A percentile compares a stretch with the other conserved stretches of the same genome.
phyloP scores from a whole-genome alignment of 2,888 invertebrate species.

The Serripes groenlandicus region DNA sequence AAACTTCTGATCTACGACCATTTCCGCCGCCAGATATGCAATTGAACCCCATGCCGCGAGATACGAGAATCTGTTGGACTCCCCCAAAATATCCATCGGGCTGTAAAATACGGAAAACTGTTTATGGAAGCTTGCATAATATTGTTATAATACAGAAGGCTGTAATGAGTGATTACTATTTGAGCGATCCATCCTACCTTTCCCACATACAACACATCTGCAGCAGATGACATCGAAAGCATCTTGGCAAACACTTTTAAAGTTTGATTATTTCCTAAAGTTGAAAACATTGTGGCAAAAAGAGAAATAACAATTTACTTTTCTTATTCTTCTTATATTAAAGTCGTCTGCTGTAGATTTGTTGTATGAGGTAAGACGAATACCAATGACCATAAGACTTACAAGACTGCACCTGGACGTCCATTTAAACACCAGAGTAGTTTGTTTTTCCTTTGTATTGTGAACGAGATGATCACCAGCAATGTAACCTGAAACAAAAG shows the following conservation, averaged over 20 bases:
- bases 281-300: conserved; percentile 4
- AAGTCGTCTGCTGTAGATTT: too few relatives aligned
- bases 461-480: conserved; percentile 43
- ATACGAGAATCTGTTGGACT: conserved; percentile 74
- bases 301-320: not conserved
- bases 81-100: conserved; percentile 76
- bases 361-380: too few relatives aligned
- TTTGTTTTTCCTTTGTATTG: conserved; percentile 37
- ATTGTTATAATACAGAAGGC: too few relatives aligned
- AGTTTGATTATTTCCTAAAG: too few relatives aligned
- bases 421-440: conserved; percentile 33
- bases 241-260: too few relatives aligned
- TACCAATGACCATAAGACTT: too few relatives aligned
- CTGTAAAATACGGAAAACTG: conserved; percentile 63
- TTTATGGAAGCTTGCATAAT: not conserved
- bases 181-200: not conserved
- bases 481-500: not conserved
- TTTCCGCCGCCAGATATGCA: conserved; percentile 68
- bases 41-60: conserved; percentile 77
- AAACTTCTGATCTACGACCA: conserved; percentile 67
- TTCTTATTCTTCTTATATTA: not conserved
- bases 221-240: too few relatives aligned
- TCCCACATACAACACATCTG: too few relatives aligned
- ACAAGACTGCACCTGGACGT: conserved; percentile 61
- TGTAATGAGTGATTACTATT: too few relatives aligned